These are phyloP conservation scores for Saturnia pavonia DNA, from an alignment of 2,888 invertebrate species.

Conservation along the genomic window DNA sequence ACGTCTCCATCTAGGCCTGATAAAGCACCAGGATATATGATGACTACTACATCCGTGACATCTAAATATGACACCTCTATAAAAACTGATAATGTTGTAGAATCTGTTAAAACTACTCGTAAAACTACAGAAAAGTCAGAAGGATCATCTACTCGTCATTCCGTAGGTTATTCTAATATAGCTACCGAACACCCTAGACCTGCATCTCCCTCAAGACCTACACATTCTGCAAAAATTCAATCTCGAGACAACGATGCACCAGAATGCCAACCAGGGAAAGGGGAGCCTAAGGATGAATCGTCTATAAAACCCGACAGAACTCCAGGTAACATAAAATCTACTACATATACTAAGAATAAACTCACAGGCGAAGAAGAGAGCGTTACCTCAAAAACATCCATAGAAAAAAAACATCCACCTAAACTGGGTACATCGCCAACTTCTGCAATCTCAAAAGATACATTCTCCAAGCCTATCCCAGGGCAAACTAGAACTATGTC, in stretches of 20 bases:
- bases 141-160: background rate
- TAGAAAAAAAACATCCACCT: constrained; percentile 16
- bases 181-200: background rate
- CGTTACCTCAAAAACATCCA: constrained; percentile 16
- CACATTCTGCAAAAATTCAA: background rate
- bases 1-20: constrained; percentile 13
- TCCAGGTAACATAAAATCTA: background rate
- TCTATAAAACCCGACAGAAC: background rate
- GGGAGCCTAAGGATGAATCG: background rate
- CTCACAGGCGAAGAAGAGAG: background rate
- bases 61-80: constrained; percentile 33
- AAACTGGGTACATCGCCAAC: constrained; percentile 7
- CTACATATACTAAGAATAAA: background rate
- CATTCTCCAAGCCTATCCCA: background rate
- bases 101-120: background rate
- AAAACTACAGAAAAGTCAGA: background rate
- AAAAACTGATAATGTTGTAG: constrained; percentile 10
- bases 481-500: background rate
- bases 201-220: constrained; percentile 3
- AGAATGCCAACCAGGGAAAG: background rate
- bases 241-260: background rate
- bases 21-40: constrained; percentile 27
- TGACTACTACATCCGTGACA: constrained; percentile 28
- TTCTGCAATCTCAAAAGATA: constrained; percentile 11
- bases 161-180: background rate